These are phyloP conservation scores for Dicyrtoma fusca DNA, from an alignment of 2,888 invertebrate genomes.

Conservation along the genomic window DNA sequence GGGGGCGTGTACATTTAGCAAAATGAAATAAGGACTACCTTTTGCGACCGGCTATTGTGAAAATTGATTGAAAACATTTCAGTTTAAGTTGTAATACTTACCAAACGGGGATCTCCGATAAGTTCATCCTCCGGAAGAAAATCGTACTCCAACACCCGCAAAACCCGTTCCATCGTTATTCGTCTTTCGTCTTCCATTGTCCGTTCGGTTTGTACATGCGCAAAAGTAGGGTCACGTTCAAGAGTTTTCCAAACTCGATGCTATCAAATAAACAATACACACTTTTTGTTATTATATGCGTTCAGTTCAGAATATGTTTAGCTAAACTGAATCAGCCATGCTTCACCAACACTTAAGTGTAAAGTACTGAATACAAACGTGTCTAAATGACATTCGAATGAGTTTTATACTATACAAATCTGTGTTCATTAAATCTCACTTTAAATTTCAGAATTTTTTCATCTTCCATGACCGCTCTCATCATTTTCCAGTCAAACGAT, in stretches of 20 bases:
- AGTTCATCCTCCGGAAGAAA: conserved; percentile 62
- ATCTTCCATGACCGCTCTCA: conserved; percentile 79
- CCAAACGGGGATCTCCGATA: conserved; percentile 47
- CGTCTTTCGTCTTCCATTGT: conserved; percentile 63
- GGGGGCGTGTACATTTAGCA: too few relatives aligned
- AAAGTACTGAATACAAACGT: too few relatives aligned
- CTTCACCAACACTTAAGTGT: too few relatives aligned
- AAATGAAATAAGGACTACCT: not conserved
- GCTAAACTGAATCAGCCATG: too few relatives aligned
- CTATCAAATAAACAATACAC: too few relatives aligned
- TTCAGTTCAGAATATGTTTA: too few relatives aligned
- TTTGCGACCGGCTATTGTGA: too few relatives aligned
- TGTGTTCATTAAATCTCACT: conserved; percentile 65
- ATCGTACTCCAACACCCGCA: conserved; percentile 69
- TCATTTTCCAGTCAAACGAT: conserved; percentile 83
- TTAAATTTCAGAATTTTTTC: conserved; percentile 75
- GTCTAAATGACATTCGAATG: too few relatives aligned
- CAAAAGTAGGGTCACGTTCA: conserved; percentile 67
- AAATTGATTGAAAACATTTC: too few relatives aligned
- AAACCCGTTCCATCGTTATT: conserved; percentile 66
- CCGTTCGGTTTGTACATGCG: conserved; percentile 62
- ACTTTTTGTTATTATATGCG: too few relatives aligned
- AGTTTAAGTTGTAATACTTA: conserved; percentile 26
- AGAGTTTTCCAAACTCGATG: conserved; percentile 66
- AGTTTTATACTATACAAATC: too few relatives aligned